Base-by-base conservation (phyloP, 2,888 invertebrate species). In the Chloromyia formosa region DNA sequence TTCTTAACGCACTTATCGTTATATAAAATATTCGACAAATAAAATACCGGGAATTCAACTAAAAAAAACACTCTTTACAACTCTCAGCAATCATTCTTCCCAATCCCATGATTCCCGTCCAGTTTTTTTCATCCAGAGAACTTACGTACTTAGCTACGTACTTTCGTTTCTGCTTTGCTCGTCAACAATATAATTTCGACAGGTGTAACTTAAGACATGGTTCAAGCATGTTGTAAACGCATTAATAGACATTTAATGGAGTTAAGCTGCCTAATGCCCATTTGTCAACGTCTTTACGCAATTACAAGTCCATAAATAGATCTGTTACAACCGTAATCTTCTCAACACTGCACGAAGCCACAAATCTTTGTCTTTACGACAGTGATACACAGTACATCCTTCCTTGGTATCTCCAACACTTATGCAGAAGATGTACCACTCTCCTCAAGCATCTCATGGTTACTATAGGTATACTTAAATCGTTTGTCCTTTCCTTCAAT, bases 161-260 rank as follows among this genome's bases (percentile, higher is more conserved):
- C n/a, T n/a, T n/a, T n/a, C n/a, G n/a, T n/a, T n/a, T n/a, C n/a
- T n/a, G n/a, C n/a, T 35, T 35, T 4, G 27, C 27, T 35, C 27
- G 7, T 35, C 27, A 35, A 35, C 27, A 35, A 35, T 35, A 2
- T 7, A 35, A 35, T 35, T 35, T 5, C 22, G 35, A 27, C 66
- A 66, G 66, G 66, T 66, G 66, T 62, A 42, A 62, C 42, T 35
- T 45, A 66, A 66, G 66, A 66, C 66, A 66, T 66, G 23, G 45
- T 66, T 49, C 35, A 27, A 60, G 76, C 76, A 76, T 56, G 56
- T 64, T 74, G 72, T 64, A 66, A 74, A 74, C 71, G 72, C 76
- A 78, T 78, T 78, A 79, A 79, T 78, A 77, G 78, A 78, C 78
- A 78, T 76, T 78, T 78, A 79, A 79, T 79, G 58, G 76, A 78